Base-by-base conservation (phyloP, 2,888 invertebrate genomes). In the Netelia inedita region DNA sequence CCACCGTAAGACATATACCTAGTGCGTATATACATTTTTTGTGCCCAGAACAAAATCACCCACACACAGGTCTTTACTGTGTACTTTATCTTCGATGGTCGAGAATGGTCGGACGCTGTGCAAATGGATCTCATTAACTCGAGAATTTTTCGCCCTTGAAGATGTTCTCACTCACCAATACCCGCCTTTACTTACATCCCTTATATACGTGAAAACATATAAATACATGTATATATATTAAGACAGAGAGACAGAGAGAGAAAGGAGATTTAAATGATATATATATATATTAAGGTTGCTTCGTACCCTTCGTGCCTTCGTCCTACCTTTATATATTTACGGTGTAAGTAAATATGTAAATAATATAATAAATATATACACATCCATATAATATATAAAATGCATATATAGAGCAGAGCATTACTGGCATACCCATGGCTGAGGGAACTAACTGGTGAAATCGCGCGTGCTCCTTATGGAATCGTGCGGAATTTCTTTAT, bases 41-140 rank as follows among this genome's bases (percentile, higher is more conserved):
- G 35, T 35, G 35, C 35, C 1, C 8, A 6, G 35, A 35, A 35
- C 35, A 6, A 35, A 35, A n/a, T 11, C 53, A 23, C 41, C 55
- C 55, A 41, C 43, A 23, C 19, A 6, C 41, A 43, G 21, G 75
- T 57, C 28, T 21, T 35, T 16, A 86, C 81, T 75, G 82, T n/a
- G n/a, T n/a, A n/a, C n/a, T n/a, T n/a, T n/a, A 86, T 86, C 86
- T 83, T 86, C 82, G 82, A 88, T 87, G 86, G 75, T 86, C 79
- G 46, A 21, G 73, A 81, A 88, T 87, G 86, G 75, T 86, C 76
- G 53, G 23, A 76, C 68, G 46, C 55, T 41, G 53, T 63, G 61
- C 68, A 75, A 75, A 87, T 87, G 85, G 89, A 90, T 90, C 89
- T 91, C 90, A 91, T 91, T 91, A 91, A 89, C 89, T 91, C 88